A percentile compares a stretch with the other conserved stretches of the same genome.
Evolutionary conservation across 2,113 vertebrate genomes (phyloP).

Genomic region (Aegithalos caudatus): DNA sequence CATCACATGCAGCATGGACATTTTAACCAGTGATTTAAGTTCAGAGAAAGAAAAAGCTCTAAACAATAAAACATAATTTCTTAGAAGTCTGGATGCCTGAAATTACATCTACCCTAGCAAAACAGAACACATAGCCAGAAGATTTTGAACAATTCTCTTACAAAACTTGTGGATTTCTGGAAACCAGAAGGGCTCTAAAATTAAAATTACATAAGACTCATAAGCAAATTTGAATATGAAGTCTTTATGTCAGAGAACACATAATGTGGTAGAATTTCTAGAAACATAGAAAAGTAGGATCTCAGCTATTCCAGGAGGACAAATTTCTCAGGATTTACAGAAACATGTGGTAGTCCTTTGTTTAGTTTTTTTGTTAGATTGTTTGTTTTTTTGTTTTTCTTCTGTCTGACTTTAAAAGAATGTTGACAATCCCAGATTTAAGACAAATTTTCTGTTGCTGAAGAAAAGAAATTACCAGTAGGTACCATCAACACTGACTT

Average conservation of each 20-base stretch:
- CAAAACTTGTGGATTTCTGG: not conserved
- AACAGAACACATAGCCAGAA: not conserved
- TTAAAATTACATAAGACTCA: not conserved
- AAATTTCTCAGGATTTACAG: not conserved
- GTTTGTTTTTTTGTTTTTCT: not conserved
- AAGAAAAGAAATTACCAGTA: not conserved
- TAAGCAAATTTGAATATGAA: not conserved
- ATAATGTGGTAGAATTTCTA: not conserved
- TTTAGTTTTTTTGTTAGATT: not conserved
- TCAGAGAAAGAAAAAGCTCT: not conserved
- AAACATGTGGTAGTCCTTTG: not conserved
- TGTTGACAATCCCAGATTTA: not conserved
- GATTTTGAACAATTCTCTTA: not conserved
- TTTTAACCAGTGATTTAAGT: not conserved
- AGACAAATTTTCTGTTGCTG: not conserved
- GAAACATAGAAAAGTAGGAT: not conserved
- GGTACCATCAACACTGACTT: not conserved
- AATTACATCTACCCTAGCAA: not conserved
- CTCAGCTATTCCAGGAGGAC: not conserved
- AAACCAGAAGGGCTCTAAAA: not conserved
- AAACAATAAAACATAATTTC: not conserved
- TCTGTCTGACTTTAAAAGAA: not conserved
- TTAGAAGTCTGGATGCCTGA: not conserved
- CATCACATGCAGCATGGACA: no score
- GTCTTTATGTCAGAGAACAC: not conserved